Conservation (phyloP, 2,113 vertebrate genomes). For the Ivindomyrus marchei region DNA sequence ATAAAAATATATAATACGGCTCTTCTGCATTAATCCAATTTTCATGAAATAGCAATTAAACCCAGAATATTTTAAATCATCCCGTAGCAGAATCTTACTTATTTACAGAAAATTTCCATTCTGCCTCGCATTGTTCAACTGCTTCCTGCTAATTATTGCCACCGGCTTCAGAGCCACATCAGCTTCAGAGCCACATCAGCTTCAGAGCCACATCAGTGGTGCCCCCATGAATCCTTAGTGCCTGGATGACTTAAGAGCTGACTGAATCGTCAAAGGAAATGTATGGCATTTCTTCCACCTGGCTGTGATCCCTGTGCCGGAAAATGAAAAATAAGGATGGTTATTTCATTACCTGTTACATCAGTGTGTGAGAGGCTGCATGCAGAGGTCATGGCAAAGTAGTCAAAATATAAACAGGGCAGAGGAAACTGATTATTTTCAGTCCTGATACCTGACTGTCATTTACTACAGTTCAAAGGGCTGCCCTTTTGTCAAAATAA, state of each 20-base stretch:
- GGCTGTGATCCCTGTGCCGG: neutral
- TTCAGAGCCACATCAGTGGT: neutral
- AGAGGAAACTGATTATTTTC: constrained; percentile 20
- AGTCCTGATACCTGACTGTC: constrained; percentile 30
- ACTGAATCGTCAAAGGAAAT: neutral
- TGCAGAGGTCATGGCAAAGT: neutral
- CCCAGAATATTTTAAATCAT: neutral
- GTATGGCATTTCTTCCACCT: neutral
- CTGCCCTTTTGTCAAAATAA: constrained; percentile 34
- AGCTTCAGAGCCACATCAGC: neutral
- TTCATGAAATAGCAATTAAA: neutral
- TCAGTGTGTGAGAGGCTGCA: neutral
- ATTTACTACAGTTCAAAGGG: constrained; percentile 38
- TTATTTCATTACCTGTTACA: neutral
- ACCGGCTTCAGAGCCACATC: neutral
- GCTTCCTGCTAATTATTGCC: neutral
- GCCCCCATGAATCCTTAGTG: neutral
- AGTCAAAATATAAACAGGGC: neutral
- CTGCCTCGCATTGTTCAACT: neutral
- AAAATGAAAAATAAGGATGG: neutral
- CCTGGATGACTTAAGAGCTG: neutral
- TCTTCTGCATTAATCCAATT: neutral
- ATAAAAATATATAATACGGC: neutral
- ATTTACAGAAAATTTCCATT: neutral
- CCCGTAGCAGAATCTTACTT: neutral